Conservation (phyloP, 2,888 invertebrate species). For the Emmelina monodactyla region DNA sequence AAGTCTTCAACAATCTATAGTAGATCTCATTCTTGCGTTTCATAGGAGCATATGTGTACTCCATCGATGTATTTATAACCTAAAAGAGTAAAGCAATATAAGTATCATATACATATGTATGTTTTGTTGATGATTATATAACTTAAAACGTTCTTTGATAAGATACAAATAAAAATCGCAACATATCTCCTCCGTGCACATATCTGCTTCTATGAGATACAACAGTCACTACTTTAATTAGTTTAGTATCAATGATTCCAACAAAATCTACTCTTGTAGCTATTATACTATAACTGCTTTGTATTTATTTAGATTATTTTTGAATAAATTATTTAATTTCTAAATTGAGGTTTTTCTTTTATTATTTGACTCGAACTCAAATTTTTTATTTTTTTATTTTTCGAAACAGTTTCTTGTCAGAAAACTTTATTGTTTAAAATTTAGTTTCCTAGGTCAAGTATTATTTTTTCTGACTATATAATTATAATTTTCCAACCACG, state of each 20-base stretch:
- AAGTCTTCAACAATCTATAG: conserved; percentile 15
- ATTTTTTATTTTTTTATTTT: neutral
- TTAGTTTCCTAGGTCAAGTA: too few species aligned
- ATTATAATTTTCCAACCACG: conserved; percentile 27
- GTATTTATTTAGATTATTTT: conserved; percentile 1
- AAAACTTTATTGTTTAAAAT: too few species aligned
- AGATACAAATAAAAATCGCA: too few species aligned
- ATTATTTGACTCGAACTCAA: too few species aligned
- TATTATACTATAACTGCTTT: conserved; percentile 18
- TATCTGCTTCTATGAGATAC: conserved; percentile 57
- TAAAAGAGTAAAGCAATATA: too few species aligned
- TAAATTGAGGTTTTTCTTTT: neutral
- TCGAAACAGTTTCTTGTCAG: neutral
- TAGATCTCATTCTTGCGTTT: conserved; percentile 36
- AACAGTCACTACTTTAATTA: conserved; percentile 18
- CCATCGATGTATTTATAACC: too few species aligned
- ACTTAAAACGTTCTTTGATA: too few species aligned
- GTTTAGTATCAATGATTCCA: neutral
- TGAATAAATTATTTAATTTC: conserved; percentile 1
- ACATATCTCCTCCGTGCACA: conserved; percentile 35
- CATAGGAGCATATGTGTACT: conserved; percentile 57
- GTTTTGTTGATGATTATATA: conserved; percentile 2
- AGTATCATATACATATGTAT: too few species aligned
- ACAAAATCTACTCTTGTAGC: conserved; percentile 4
- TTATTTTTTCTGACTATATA: neutral